These are phyloP conservation scores for Solenodon paradoxus DNA, from an alignment of 2,113 vertebrate genomes.

Conservation along the genomic window DNA sequence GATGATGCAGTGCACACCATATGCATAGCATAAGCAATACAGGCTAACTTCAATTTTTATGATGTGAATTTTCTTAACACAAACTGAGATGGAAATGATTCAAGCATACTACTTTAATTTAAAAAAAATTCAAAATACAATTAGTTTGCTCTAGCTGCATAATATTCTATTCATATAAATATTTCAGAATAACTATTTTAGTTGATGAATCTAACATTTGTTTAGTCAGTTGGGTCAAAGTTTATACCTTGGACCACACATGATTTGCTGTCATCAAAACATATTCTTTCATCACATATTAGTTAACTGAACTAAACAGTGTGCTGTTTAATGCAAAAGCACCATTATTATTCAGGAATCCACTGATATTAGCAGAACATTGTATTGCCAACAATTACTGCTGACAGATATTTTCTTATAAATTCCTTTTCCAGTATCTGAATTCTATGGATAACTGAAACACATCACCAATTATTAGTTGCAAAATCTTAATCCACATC, in stretches of 20 bases:
- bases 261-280: not conserved
- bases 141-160: not conserved
- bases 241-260: not conserved
- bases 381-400: not conserved
- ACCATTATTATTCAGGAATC: not conserved
- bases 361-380: not conserved
- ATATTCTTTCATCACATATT: not conserved
- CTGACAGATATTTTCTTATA: not conserved
- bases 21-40: not conserved
- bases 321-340: not conserved
- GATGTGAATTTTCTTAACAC: not conserved
- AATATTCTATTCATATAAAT: not conserved
- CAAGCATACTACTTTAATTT: not conserved
- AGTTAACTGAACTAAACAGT: not conserved
- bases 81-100: not conserved
- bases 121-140: not conserved
- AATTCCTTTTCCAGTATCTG: not conserved
- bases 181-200: not conserved
- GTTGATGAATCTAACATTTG: not conserved
- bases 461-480: not conserved
- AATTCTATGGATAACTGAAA: not conserved
- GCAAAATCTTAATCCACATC: not conserved
- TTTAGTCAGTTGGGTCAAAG: not conserved
- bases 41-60: not conserved
- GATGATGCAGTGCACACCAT: not conserved